A percentile compares a stretch with the other conserved stretches of the same genome.
These are phyloP conservation scores for Neostethus bicornis DNA, from an alignment of 2,797 vertebrate species.

Conservation along the genomic window DNA sequence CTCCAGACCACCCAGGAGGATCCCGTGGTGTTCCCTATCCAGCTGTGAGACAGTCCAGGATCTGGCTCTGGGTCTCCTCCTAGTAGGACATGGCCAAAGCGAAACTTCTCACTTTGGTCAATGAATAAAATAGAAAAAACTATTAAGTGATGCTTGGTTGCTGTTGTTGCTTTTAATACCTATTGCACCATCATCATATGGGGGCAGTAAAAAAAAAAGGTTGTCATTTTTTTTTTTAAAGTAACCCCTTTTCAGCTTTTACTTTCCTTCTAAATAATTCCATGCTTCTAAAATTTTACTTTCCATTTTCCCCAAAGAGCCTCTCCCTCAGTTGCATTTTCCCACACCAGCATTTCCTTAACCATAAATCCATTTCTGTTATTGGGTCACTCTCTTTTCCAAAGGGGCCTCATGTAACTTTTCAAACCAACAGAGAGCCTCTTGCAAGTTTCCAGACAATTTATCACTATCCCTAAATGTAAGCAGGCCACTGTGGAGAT, in stretches of 20 bases:
- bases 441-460: conserved; percentile 62
- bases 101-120: too few species aligned
- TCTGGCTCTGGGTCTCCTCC: too few species aligned
- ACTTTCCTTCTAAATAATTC: background rate
- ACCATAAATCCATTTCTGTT: conserved; percentile 69
- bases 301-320: background rate
- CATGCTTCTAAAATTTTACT: conserved; percentile 4
- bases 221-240: too few species aligned
- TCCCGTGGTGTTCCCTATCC: too few species aligned
- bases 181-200: too few species aligned
- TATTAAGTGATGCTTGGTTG: too few species aligned
- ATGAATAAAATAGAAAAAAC: too few species aligned
- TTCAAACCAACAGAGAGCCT: conserved; percentile 64
- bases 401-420: conserved; percentile 59
- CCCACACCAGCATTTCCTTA: conserved; percentile 30
- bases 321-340: conserved; percentile 1
- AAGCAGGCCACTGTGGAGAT: conserved; percentile 41
- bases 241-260: background rate
- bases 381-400: conserved; percentile 54
- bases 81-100: too few species aligned
- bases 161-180: too few species aligned
- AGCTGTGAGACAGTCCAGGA: too few species aligned
- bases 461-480: conserved; percentile 63
- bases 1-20: too few species aligned
- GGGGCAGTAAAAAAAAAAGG: too few species aligned